These are phyloP conservation scores for Rhizoglyphus robini DNA, from an alignment of 1,140 invertebrate genomes.

Conservation along the genomic window DNA sequence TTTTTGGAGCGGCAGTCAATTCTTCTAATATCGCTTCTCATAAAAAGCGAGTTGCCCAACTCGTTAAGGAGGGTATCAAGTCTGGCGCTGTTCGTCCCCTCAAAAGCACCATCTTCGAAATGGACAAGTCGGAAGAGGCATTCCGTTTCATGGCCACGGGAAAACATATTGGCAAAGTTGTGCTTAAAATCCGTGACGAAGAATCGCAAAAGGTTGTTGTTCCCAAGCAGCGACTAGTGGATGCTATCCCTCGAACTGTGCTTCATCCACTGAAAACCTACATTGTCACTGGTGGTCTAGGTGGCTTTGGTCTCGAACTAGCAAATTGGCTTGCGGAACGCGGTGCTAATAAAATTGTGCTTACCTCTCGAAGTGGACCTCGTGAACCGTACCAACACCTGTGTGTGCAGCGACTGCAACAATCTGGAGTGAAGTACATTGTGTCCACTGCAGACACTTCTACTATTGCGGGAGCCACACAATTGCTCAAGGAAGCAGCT, in stretches of 20 bases:
- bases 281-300: constrained; percentile 71
- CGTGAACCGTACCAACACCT: constrained; percentile 65
- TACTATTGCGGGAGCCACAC: constrained; percentile 48
- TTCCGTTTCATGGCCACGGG: constrained; percentile 89
- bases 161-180: constrained; percentile 90
- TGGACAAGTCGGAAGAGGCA: constrained; percentile 76
- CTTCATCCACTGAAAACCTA: constrained; percentile 77
- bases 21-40: constrained; percentile 36
- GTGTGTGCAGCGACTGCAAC: constrained; percentile 40
- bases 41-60: constrained; percentile 30
- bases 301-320: constrained; percentile 86
- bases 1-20: constrained; percentile 47
- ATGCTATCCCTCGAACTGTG: constrained; percentile 57
- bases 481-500: constrained; percentile 42
- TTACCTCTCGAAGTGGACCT: constrained; percentile 74
- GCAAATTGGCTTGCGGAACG: constrained; percentile 72
- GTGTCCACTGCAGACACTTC: constrained; percentile 54
- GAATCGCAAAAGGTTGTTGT: constrained; percentile 28
- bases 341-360: constrained; percentile 64
- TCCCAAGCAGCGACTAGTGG: constrained; percentile 28
- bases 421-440: constrained; percentile 47
- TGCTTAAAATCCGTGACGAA: constrained; percentile 37
- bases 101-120: constrained; percentile 59
- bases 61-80: constrained; percentile 66
- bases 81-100: constrained; percentile 71